These are phyloP conservation scores for Narcine bancroftii DNA, from an alignment of 2,113 vertebrate genomes.

Conservation along the genomic window DNA sequence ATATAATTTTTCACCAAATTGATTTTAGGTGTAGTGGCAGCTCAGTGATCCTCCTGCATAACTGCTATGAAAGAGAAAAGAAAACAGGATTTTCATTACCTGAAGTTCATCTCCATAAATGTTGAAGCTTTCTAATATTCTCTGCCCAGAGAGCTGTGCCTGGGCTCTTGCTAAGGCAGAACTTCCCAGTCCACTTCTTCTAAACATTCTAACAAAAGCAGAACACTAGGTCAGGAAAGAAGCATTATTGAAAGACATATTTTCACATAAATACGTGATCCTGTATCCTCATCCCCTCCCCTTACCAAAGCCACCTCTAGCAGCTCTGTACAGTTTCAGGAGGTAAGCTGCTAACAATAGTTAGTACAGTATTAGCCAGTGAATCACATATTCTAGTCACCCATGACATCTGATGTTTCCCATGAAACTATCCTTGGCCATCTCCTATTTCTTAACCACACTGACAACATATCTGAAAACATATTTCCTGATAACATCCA, in stretches of 20 bases:
- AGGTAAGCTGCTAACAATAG: background rate
- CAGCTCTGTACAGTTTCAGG: background rate
- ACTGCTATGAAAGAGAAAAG: too few species aligned
- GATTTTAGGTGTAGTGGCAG: background rate
- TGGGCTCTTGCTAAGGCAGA: slow-evolving; percentile 58
- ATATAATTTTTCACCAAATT: background rate
- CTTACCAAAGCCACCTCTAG: background rate
- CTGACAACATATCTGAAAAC: too few species aligned
- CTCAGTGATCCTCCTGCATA: too few species aligned
- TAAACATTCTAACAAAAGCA: slow-evolving; percentile 21
- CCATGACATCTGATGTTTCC: too few species aligned
- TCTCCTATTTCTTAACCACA: too few species aligned
- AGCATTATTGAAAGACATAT: background rate
- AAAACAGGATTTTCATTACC: slow-evolving; percentile 36
- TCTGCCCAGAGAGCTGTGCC: slow-evolving; percentile 51
- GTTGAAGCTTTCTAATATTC: slow-evolving; percentile 36
- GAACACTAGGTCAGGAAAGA: background rate
- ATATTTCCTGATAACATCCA: too few species aligned
- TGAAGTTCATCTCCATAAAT: slow-evolving; percentile 41
- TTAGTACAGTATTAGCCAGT: too few species aligned
- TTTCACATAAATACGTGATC: background rate
- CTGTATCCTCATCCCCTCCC: background rate
- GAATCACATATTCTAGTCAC: too few species aligned
- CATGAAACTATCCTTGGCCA: too few species aligned
- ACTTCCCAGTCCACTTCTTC: slow-evolving; percentile 40